Evolutionary conservation across 1,140 invertebrate species (phyloP).

Genomic region (Riptortus pedestris): DNA sequence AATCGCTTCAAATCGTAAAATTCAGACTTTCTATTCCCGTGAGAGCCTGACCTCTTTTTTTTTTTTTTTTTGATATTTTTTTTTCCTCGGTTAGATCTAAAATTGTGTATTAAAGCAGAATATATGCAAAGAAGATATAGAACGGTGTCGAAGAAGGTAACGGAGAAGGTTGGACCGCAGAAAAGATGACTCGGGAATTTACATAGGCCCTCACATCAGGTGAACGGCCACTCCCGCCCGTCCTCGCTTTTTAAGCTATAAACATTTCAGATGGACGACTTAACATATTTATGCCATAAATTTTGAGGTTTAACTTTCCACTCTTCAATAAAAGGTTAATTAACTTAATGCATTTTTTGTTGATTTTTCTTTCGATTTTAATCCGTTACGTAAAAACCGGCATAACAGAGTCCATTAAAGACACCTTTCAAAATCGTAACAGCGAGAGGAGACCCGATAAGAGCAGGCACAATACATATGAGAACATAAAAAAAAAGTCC

Average conservation of each 20-base stretch:
- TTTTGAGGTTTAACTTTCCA: conserved; percentile 14
- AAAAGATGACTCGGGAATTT: neutral
- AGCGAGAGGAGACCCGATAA: neutral
- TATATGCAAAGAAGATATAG: conserved; percentile 3
- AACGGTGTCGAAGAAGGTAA: neutral
- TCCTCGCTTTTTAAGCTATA: neutral
- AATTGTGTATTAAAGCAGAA: conserved; percentile 8
- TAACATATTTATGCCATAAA: conserved; percentile 15
- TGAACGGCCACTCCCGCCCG: neutral
- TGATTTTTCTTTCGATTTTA: neutral
- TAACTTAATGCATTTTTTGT: conserved; percentile 9
- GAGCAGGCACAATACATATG: neutral
- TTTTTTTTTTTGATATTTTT: neutral
- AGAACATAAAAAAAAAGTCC: neutral
- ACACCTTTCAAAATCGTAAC: neutral
- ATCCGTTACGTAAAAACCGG: neutral
- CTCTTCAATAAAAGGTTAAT: conserved; percentile 12
- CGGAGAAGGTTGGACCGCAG: neutral
- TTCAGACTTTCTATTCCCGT: conserved; percentile 5
- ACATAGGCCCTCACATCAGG: neutral
- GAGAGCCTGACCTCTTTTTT: neutral
- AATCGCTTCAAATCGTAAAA: conserved; percentile 2
- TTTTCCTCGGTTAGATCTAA: neutral
- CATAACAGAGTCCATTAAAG: neutral
- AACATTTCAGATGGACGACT: conserved; percentile 13